Conservation (phyloP, 2,797 vertebrate genomes). For the Semaprochilodus insignis region DNA sequence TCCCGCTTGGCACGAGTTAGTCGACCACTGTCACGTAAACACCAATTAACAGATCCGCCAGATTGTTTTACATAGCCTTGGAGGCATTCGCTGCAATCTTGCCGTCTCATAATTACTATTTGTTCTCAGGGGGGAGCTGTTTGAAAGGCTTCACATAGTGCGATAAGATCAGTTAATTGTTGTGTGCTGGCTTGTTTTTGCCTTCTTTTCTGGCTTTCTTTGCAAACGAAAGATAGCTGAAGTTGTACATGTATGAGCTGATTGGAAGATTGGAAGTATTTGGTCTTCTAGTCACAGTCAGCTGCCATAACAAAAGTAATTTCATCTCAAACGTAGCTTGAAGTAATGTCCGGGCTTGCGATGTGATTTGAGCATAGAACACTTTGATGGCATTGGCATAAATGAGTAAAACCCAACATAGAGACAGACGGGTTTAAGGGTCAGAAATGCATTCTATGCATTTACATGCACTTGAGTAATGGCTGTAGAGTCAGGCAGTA, state of each 20-base stretch:
- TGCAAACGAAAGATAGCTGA: constrained; percentile 6
- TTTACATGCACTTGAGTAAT: too few species aligned
- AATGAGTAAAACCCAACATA: too few species aligned
- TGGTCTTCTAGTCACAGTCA: neutral
- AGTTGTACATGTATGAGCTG: neutral
- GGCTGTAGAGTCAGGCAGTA: too few species aligned
- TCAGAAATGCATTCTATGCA: too few species aligned
- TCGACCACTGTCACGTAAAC: constrained; percentile 56
- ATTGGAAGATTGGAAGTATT: neutral
- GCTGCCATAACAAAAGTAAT: too few species aligned
- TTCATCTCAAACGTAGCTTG: too few species aligned
- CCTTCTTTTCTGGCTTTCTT: constrained; percentile 21
- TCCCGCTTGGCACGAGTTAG: constrained; percentile 33
- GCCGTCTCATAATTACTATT: constrained; percentile 61
- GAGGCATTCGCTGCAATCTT: constrained; percentile 46
- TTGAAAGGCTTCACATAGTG: constrained; percentile 59
- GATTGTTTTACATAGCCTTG: constrained; percentile 58
- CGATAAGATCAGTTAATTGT: constrained; percentile 59
- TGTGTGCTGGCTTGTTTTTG: constrained; percentile 11
- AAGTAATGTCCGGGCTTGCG: too few species aligned
- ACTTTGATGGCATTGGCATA: too few species aligned
- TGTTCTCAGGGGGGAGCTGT: constrained; percentile 56
- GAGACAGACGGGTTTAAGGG: too few species aligned
- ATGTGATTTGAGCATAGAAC: too few species aligned
- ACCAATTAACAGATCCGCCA: constrained; percentile 58